phyloP scores from a whole-genome alignment of 2,888 invertebrate species.

The Epistrophe eligans region DNA sequence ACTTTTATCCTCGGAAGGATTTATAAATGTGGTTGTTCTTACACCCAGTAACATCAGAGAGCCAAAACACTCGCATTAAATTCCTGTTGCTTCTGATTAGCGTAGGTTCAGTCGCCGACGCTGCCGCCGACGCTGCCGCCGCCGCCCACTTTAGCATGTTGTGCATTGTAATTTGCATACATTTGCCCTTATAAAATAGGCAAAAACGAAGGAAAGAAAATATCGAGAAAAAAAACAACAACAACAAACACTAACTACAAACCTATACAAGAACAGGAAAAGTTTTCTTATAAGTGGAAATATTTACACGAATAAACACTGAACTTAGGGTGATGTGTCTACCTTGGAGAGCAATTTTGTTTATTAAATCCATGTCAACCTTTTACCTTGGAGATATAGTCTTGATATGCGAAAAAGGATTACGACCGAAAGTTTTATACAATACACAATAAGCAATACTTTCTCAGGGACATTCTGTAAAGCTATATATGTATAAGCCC shows the following conservation, averaged over 20 bases:
- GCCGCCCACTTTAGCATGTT: slow-evolving; percentile 38
- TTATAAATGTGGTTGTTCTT: slow-evolving; percentile 13
- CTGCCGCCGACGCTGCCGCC: no score
- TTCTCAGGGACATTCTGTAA: slow-evolving; percentile 22
- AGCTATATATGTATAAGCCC: background rate
- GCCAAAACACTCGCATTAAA: slow-evolving; percentile 17
- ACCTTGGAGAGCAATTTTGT: slow-evolving; percentile 39
- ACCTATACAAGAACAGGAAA: slow-evolving; percentile 7
- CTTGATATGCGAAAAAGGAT: slow-evolving; percentile 60
- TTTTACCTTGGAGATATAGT: slow-evolving; percentile 49
- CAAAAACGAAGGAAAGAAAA: slow-evolving; percentile 28
- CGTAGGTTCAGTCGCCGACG: slow-evolving; percentile 12
- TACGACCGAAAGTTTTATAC: slow-evolving; percentile 34
- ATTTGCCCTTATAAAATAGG: slow-evolving; percentile 26
- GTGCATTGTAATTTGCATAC: slow-evolving; percentile 68
- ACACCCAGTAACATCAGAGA: background rate
- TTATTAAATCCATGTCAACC: slow-evolving; percentile 66
- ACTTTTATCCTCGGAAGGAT: slow-evolving; percentile 22
- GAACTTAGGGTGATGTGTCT: background rate
- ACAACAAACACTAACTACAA: background rate
- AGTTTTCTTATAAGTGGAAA: slow-evolving; percentile 52
- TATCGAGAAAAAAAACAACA: background rate
- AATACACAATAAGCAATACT: slow-evolving; percentile 26
- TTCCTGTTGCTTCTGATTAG: slow-evolving; percentile 69
- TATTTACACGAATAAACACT: slow-evolving; percentile 57